These are phyloP conservation scores for Drosophila flavopinicola DNA, from an alignment of 2,888 invertebrate species.

Conservation along the genomic window DNA sequence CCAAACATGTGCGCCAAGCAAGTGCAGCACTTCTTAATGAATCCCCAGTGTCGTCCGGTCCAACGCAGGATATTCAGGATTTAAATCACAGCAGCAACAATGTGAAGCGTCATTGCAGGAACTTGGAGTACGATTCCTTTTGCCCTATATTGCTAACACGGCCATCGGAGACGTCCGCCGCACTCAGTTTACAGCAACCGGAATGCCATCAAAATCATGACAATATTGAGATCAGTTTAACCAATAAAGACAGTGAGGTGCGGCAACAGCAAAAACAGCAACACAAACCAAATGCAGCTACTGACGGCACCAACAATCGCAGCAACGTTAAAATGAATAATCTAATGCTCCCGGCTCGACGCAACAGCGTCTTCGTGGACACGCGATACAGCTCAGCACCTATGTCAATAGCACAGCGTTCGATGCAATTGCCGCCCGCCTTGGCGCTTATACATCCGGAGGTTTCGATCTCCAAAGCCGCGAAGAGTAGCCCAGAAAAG, in stretches of 20 bases:
- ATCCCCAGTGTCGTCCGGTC: conserved; percentile 3
- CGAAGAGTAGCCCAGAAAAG: conserved; percentile 38
- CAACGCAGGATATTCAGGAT: conserved; percentile 6
- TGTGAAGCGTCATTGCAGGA: conserved; percentile 5
- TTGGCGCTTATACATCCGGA: conserved; percentile 44
- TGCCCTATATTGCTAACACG: conserved; percentile 55
- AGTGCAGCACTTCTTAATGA: conserved; percentile 21
- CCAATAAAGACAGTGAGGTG: conserved; percentile 33
- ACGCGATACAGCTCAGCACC: conserved; percentile 62
- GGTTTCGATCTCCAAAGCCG: conserved; percentile 24
- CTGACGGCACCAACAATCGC: conserved; percentile 17
- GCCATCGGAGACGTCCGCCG: conserved; percentile 42
- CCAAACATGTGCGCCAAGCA: conserved; percentile 53
- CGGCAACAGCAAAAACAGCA: conserved; percentile 20
- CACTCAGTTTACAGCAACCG: conserved; percentile 19
- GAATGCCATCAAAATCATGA: conserved; percentile 8
- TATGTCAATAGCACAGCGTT: conserved; percentile 64
- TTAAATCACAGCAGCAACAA: conserved; percentile 1
- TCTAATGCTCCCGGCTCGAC: conserved; percentile 39
- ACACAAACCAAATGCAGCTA: background rate
- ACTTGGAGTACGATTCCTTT: conserved; percentile 41
- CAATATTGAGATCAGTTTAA: conserved; percentile 25
- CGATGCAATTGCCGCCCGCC: conserved; percentile 55
- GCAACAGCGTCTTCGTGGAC: conserved; percentile 63
- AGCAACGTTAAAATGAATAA: conserved; percentile 21